These are phyloP conservation scores for Gracilinanus agilis DNA, from an alignment of 2,113 vertebrate genomes.

Conservation along the genomic window DNA sequence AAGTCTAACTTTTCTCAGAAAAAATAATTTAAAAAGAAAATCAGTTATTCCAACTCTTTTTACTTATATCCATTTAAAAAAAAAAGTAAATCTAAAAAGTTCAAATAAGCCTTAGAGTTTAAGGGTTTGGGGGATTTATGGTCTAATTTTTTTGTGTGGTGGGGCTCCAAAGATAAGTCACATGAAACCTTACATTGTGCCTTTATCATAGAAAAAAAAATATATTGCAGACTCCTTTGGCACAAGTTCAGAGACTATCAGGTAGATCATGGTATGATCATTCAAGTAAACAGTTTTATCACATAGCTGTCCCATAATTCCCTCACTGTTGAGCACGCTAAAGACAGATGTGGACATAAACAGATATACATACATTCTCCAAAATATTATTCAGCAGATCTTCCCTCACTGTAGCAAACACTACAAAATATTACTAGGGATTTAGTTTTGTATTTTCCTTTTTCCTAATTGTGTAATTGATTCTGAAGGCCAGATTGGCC, in stretches of 20 bases:
- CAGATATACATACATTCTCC: neutral
- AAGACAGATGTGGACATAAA: neutral
- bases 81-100: too few relatives aligned
- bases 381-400: constrained; percentile 30
- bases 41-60: neutral
- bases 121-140: neutral
- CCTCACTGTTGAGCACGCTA: neutral
- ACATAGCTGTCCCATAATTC: neutral
- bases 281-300: neutral
- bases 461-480: neutral
- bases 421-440: neutral
- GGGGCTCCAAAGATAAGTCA: neutral
- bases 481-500: neutral
- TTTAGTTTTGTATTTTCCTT: neutral
- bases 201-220: neutral
- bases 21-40: neutral
- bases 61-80: neutral
- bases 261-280: neutral
- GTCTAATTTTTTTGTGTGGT: neutral
- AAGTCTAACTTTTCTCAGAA: neutral
- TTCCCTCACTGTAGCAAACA: neutral
- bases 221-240: neutral
- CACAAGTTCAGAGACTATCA: neutral
- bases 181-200: neutral
- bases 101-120: neutral